Base-by-base conservation (phyloP, 2,113 vertebrate genomes). In the Lasiurus borealis region DNA sequence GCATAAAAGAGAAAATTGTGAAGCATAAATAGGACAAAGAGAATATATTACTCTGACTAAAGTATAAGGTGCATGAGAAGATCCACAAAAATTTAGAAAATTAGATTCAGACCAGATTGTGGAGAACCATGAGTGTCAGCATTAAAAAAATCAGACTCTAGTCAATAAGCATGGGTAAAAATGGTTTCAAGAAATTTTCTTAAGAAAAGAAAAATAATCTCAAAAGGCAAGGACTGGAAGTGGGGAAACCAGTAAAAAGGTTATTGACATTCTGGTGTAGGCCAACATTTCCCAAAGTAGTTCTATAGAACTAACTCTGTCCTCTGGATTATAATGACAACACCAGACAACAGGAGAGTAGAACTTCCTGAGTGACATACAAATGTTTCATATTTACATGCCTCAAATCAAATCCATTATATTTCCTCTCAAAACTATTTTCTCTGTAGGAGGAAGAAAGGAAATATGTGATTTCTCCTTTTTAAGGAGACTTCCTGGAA, bases 161-260 rank as follows among this genome's bases (percentile, higher is more conserved):
- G 14, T 84, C 25, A 82, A 34, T 50, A 91, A 78, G 72, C n/a
- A 76, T 16, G 50, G 29, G 23, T 81, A 52, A 75, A 75, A 87
- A 40, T n/a, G 34, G 13, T 69, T 80, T 76, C 76, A 62, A 93
- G 75, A 91, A 91, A 68, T 86, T 96, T 69, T 50, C 34, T 73
- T 87, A 21, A 14, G 46, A 82, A 76, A 31, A 73, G 62, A 84
- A 34, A 13, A 62, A 91, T 88, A 27, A 15, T 88, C 91, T 72
- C 2, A 44, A 85, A 91, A 93, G 72, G 54, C 75, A 95, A 95
- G 48, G 48, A 85, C 31, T 78, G 14, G 8, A 85, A 73, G 8
- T 78, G 18, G 19, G 44, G 21, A 89, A 25, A 75, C 3, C 57
- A 75, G 27, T 83, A 83, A 85, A 21, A 91, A 81, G 48, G 13